phyloP scores from a whole-genome alignment of 2,797 vertebrate genomes.

The Calcarius lapponicus region DNA sequence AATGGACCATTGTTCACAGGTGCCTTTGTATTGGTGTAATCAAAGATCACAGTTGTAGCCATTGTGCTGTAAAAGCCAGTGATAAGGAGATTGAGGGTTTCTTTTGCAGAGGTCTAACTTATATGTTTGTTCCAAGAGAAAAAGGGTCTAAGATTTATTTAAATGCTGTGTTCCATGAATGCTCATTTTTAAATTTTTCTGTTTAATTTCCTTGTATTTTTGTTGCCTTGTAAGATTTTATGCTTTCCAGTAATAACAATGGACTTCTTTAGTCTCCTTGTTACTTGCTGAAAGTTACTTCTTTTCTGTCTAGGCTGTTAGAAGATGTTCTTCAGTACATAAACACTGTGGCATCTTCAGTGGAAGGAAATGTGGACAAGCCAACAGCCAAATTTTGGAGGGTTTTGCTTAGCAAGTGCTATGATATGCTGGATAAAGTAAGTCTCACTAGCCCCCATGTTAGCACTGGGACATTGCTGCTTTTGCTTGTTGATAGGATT shows the following conservation, averaged over 20 bases:
- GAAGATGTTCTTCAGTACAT: conserved; percentile 90
- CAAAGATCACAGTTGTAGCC: neutral
- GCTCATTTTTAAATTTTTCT: neutral
- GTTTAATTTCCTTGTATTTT: neutral
- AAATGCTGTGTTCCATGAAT: neutral
- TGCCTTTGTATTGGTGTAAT: neutral
- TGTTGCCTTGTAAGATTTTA: neutral
- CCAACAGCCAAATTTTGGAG: conserved; percentile 94
- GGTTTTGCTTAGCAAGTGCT: conserved; percentile 90
- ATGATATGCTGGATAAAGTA: conserved; percentile 94
- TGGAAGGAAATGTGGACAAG: conserved; percentile 87
- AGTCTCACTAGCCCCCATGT: neutral
- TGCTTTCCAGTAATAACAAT: conserved; percentile 66
- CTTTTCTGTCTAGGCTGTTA: conserved; percentile 80
- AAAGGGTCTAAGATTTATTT: neutral
- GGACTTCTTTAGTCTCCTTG: neutral
- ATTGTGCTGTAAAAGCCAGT: neutral
- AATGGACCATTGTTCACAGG: neutral
- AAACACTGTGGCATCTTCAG: conserved; percentile 83
- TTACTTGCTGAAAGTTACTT: neutral
- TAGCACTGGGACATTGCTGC: neutral
- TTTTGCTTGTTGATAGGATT: neutral
- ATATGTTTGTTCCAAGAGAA: neutral
- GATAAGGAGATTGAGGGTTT: neutral
- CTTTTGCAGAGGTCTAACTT: neutral